A percentile compares a stretch with the other conserved stretches of the same genome.
These are phyloP conservation scores for Ariopsis seemanni DNA, from an alignment of 2,113 vertebrate genomes.

Conservation along the genomic window DNA sequence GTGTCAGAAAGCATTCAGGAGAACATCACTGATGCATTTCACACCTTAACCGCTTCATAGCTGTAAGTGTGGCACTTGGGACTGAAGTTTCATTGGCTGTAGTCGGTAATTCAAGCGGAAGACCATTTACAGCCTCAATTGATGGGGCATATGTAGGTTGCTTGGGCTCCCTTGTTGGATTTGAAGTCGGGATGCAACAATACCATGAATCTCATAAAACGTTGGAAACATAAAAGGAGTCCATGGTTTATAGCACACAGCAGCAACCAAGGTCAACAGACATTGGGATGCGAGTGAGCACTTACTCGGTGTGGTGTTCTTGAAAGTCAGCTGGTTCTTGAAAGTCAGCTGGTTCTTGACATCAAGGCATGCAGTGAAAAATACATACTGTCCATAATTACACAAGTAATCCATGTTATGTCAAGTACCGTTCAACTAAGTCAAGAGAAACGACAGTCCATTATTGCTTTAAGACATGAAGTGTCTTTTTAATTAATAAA, in stretches of 20 bases:
- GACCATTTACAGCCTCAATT: slow-evolving; percentile 32
- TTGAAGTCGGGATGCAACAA: background rate
- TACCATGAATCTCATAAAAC: background rate
- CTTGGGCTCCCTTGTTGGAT: background rate
- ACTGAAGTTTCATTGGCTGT: slow-evolving; percentile 23
- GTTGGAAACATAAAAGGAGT: background rate
- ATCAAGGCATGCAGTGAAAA: too few species aligned
- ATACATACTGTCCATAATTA: too few species aligned
- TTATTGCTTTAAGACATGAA: too few species aligned
- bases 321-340: background rate
- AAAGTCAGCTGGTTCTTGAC: background rate
- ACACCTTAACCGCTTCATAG: slow-evolving; percentile 43
- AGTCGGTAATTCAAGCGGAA: slow-evolving; percentile 26
- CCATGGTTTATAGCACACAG: background rate
- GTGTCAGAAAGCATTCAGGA: slow-evolving; percentile 63
- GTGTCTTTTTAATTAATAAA: too few species aligned
- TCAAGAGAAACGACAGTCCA: too few species aligned
- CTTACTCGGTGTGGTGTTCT: background rate
- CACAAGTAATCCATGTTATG: too few species aligned
- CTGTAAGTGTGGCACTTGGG: slow-evolving; percentile 13
- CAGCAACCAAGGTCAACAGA: background rate
- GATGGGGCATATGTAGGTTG: slow-evolving; percentile 11
- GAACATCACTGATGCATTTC: slow-evolving; percentile 61
- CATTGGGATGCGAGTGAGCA: background rate
- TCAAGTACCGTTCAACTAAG: too few species aligned